phyloP scores from a whole-genome alignment of 2,888 invertebrate species.

The Cosmia trapezina region DNA sequence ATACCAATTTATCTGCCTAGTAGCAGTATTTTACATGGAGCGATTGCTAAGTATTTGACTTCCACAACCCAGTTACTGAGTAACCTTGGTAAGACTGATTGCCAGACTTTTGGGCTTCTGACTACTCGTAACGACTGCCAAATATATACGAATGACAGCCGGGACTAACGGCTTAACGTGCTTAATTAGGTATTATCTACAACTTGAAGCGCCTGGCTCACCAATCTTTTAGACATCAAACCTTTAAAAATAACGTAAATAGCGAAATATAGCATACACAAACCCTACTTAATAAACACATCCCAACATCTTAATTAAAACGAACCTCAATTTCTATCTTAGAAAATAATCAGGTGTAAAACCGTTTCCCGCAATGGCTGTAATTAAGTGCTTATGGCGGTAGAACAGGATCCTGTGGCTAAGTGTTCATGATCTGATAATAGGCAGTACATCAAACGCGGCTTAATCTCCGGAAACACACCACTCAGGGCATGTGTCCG shows the following conservation, averaged over 20 bases:
- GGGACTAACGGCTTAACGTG: no score
- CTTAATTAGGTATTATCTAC: no score
- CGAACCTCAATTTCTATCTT: background rate
- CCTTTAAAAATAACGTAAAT: background rate
- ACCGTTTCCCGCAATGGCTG: constrained; percentile 1
- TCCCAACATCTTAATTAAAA: constrained; percentile 1
- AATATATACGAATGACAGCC: no score
- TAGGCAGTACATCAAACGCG: constrained; percentile 45
- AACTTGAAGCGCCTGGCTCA: background rate
- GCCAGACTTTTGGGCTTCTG: no score
- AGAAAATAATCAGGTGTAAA: constrained; percentile 5
- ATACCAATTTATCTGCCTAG: background rate
- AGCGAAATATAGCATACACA: background rate
- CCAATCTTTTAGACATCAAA: background rate
- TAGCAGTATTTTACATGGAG: no score
- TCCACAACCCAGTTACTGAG: no score
- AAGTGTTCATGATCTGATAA: constrained; percentile 54
- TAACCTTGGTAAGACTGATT: no score
- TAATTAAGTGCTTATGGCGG: constrained; percentile 16
- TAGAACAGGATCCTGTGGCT: constrained; percentile 21
- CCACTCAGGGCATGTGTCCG: constrained; percentile 49
- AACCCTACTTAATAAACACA: background rate
- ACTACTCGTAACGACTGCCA: no score
- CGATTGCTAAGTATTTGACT: no score
- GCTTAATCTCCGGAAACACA: constrained; percentile 57